These are phyloP conservation scores for Drosophila mayaguana DNA, from an alignment of 2,888 invertebrate species.

Conservation along the genomic window DNA sequence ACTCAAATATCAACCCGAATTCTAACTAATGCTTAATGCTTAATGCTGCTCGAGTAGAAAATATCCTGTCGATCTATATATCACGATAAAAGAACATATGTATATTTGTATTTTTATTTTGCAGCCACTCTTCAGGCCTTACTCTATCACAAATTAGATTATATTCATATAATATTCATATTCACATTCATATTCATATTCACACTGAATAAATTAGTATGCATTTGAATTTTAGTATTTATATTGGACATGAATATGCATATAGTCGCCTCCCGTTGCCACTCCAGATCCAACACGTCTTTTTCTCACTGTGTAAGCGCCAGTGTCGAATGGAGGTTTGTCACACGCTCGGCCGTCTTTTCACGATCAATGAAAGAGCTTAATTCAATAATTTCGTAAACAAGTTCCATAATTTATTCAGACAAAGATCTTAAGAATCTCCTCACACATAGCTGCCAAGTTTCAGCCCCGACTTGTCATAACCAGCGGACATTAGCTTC, in stretches of 20 bases:
- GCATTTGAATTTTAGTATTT: neutral
- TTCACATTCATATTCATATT: neutral
- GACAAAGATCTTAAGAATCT: slow-evolving; percentile 27
- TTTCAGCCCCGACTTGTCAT: slow-evolving; percentile 17
- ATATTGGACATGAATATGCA: too few relatives aligned
- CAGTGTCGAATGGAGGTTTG: neutral
- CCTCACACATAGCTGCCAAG: slow-evolving; percentile 25
- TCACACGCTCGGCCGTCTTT: neutral
- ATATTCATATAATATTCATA: neutral
- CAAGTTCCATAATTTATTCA: slow-evolving; percentile 67
- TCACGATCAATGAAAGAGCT: slow-evolving; percentile 46
- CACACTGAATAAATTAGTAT: neutral
- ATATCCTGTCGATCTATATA: neutral
- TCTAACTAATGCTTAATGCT: too few relatives aligned
- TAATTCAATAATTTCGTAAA: slow-evolving; percentile 68
- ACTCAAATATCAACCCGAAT: neutral
- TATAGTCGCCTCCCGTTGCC: too few relatives aligned
- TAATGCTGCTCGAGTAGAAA: too few relatives aligned
- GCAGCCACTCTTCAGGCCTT: too few relatives aligned
- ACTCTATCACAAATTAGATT: too few relatives aligned
- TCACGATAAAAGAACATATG: neutral
- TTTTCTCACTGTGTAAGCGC: slow-evolving; percentile 1
- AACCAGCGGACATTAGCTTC: slow-evolving; percentile 31
- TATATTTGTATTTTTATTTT: too few relatives aligned
- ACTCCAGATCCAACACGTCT: neutral